Base-by-base conservation (phyloP, 2,888 invertebrate species). In the Hyles lineata region DNA sequence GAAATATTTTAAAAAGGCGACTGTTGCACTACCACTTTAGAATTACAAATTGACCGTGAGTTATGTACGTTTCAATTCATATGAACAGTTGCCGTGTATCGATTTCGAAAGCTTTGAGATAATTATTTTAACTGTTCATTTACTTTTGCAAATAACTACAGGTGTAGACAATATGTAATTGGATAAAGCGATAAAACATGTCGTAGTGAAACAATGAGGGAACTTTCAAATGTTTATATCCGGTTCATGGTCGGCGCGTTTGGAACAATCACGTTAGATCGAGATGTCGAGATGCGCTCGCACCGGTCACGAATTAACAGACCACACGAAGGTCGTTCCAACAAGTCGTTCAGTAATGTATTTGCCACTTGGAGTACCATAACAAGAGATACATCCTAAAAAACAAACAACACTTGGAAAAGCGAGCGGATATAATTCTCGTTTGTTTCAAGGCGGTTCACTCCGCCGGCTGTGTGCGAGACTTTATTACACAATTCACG, bases 401-500 rank as follows among this genome's bases (percentile, higher is more conserved):
- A 88, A 87, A 83, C 87, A 87, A 87, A 89, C 81, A 81, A 78
- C 86, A 84, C 82, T 84, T 81, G 83, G 88, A 90, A 90, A 90
- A 91, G 89, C 90, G 89, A 92, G 84, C 86, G 90, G 89, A 86
- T 89, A 89, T 88, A 75, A 87, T 89, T 89, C 89, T 89, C 83
- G 88, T 86, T 84, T 79, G 83, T 89, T 91, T 92, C 93, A 93
- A 94, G 93, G 93, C 90, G 83, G 90, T 92, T 90, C 82, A 90
- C 87, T 92, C 82, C 84, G 86, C 83, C 82, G 81, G 81, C 85
- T 84, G 82, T 82, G 80, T 87, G 88, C 90, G 85, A 88, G 90
- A 89, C 88, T 85, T 83, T 80, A 87, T 93, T 92, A 91, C 93
- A 92, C 92, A 93, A 93, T 92, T 87, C 85, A 86, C 82, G 85